Evolutionary conservation across 2,797 vertebrate genomes (phyloP).

Genomic region (Myotis pilosus): DNA sequence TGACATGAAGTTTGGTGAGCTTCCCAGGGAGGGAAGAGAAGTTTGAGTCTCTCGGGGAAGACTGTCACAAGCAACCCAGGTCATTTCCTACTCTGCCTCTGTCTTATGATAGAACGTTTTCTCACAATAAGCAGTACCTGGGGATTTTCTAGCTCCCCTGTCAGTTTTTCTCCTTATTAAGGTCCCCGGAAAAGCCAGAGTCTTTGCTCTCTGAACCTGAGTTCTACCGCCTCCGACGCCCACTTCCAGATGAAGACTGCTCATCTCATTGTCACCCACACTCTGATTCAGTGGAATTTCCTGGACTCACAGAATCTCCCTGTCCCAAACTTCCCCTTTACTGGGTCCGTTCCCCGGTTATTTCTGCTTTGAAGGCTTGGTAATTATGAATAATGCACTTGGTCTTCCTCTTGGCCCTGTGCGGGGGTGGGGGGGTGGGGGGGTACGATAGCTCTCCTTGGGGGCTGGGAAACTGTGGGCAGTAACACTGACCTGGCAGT

Average conservation of each 20-base stretch:
- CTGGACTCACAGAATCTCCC: background rate
- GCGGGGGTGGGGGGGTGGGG: no score
- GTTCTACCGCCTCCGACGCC: background rate
- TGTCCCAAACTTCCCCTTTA: constrained; percentile 33
- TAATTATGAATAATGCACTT: background rate
- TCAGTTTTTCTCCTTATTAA: background rate
- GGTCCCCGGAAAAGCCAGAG: background rate
- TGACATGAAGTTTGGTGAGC: background rate
- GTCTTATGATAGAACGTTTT: background rate
- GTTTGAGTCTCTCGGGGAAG: background rate
- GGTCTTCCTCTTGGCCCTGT: background rate
- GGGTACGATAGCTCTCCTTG: background rate
- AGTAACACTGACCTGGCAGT: background rate
- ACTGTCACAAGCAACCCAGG: background rate
- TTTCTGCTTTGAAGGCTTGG: constrained; percentile 46
- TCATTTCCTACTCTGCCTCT: background rate
- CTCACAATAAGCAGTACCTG: background rate
- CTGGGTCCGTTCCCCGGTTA: constrained; percentile 17
- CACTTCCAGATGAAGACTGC: background rate
- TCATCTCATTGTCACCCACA: background rate
- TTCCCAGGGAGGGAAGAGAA: background rate
- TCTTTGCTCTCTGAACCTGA: background rate
- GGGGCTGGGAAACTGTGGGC: background rate
- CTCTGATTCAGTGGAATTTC: constrained; percentile 59
- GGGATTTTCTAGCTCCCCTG: background rate